phyloP scores from a whole-genome alignment of 2,888 invertebrate genomes.

The Hydraecia micacea region DNA sequence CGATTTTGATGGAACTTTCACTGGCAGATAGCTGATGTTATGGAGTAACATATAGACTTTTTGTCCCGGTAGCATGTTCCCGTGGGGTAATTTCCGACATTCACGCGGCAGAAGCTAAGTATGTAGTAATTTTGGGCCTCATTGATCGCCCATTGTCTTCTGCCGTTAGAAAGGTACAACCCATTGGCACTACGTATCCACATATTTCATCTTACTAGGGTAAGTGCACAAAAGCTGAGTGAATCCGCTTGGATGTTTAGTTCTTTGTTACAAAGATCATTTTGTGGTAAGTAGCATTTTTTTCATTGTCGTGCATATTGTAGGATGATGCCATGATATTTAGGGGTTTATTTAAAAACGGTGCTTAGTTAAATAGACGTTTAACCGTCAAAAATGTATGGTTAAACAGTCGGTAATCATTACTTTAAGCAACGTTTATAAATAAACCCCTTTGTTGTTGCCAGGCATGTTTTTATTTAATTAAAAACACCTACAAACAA shows the following conservation, averaged over 20 bases:
- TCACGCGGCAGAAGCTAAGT: too few species aligned
- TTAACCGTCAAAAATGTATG: background rate
- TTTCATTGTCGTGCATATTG: background rate
- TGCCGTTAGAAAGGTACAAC: slow-evolving; percentile 18
- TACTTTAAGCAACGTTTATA: background rate
- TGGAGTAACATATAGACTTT: too few species aligned
- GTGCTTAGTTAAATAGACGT: background rate
- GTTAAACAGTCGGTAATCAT: background rate
- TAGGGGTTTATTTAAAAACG: background rate
- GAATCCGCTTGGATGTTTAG: background rate
- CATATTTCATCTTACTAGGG: slow-evolving; percentile 43
- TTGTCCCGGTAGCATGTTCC: too few species aligned
- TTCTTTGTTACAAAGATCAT: background rate
- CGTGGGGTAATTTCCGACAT: too few species aligned
- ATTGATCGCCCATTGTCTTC: slow-evolving; percentile 2
- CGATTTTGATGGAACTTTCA: too few species aligned
- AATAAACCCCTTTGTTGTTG: background rate
- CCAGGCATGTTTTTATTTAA: background rate
- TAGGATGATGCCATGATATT: too few species aligned
- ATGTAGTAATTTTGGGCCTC: background rate
- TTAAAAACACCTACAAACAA: background rate
- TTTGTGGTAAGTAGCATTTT: background rate
- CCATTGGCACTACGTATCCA: slow-evolving; percentile 1
- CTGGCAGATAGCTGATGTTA: too few species aligned
- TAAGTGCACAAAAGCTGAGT: slow-evolving; percentile 27